phyloP scores from a whole-genome alignment of 1,140 invertebrate genomes.

The Uloborus diversus region DNA sequence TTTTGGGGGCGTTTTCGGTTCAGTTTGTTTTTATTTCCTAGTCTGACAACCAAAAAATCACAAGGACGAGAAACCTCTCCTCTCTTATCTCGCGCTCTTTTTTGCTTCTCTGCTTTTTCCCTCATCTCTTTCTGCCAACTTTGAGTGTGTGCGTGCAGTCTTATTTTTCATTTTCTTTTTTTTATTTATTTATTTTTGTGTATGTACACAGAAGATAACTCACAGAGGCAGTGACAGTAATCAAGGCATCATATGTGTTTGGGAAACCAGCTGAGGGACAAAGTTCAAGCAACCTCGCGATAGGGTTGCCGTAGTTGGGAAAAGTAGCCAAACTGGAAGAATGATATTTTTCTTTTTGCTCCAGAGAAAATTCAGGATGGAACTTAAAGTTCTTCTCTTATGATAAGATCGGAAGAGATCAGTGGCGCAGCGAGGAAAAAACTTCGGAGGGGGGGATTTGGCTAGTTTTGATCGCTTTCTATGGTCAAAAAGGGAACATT shows the following conservation, averaged over 20 bases:
- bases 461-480: no score
- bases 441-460: no score
- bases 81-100: not conserved
- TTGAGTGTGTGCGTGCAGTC: no score
- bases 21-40: not conserved
- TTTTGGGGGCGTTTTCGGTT: not conserved
- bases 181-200: not conserved
- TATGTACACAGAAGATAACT: not conserved
- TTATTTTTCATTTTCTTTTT: not conserved
- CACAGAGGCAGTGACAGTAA: not conserved
- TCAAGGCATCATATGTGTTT: not conserved
- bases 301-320: not conserved
- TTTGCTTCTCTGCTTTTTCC: not conserved
- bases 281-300: not conserved
- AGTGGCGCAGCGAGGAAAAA: no score
- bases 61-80: not conserved
- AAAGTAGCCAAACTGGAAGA: not conserved
- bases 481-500: no score
- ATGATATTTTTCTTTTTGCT: no score
- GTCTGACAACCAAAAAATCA: not conserved
- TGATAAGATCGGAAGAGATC: no score
- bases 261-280: not conserved
- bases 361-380: no score
- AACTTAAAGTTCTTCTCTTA: no score
- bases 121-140: not conserved